Conservation (phyloP, 1,140 invertebrate genomes). For the Teleogryllus occipitalis region DNA sequence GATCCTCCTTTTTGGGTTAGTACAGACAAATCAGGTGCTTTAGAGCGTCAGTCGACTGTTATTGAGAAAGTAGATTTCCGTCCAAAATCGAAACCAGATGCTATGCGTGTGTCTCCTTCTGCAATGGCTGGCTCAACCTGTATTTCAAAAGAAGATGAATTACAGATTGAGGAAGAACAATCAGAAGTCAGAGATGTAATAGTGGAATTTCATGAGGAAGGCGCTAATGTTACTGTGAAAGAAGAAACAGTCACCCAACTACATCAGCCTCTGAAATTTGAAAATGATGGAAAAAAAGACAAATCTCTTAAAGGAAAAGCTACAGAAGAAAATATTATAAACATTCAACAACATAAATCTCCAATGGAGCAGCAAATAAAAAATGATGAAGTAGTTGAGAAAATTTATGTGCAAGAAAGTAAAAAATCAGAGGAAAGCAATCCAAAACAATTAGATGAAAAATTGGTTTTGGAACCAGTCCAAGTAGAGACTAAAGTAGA, state of each 20-base stretch:
- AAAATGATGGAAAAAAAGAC: background rate
- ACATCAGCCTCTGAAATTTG: background rate
- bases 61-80: slow-evolving; percentile 15
- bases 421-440: no score
- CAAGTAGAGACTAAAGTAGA: no score
- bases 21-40: slow-evolving; percentile 20
- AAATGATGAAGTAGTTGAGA: no score
- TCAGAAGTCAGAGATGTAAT: background rate
- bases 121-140: no score
- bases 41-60: slow-evolving; percentile 17
- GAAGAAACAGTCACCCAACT: background rate
- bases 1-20: slow-evolving; percentile 30
- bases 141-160: background rate
- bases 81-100: background rate
- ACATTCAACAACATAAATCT: no score
- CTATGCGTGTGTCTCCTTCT: background rate
- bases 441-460: no score
- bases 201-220: background rate
- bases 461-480: no score
- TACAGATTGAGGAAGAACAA: background rate
- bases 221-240: background rate
- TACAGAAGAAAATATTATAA: background rate
- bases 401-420: no score
- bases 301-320: background rate
- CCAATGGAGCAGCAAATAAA: no score